These are phyloP conservation scores for Mesocricetus auratus DNA, from an alignment of 2,113 vertebrate species.

Conservation along the genomic window DNA sequence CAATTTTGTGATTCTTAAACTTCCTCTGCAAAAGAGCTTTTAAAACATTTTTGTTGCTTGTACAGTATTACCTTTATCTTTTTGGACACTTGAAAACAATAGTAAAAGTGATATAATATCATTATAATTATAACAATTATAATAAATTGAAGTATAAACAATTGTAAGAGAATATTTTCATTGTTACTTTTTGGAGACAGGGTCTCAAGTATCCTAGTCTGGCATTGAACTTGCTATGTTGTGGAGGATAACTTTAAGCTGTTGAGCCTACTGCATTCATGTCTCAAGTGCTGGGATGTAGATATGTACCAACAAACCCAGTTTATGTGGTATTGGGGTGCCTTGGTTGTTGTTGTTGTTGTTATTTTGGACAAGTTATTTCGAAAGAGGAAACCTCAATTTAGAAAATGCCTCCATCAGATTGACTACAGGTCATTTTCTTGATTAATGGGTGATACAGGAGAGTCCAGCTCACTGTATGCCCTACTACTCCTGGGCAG, in stretches of 20 bases:
- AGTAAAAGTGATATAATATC: neutral
- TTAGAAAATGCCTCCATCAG: neutral
- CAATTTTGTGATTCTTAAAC: slow-evolving; percentile 71
- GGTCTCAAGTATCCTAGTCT: neutral
- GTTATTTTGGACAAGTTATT: neutral
- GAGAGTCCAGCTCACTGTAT: neutral
- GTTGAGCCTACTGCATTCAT: neutral
- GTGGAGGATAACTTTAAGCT: neutral
- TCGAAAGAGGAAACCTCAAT: neutral
- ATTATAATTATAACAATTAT: too few species aligned
- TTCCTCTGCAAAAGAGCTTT: slow-evolving; percentile 61
- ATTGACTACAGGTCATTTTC: neutral
- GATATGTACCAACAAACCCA: neutral
- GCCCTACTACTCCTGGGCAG: neutral
- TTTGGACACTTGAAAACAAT: slow-evolving; percentile 29
- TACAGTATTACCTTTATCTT: neutral
- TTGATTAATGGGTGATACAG: neutral
- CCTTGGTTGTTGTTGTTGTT: neutral
- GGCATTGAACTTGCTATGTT: neutral
- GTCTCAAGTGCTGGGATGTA: neutral
- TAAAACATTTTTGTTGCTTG: neutral
- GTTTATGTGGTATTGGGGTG: neutral
- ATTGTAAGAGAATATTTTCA: neutral
- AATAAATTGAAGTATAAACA: slow-evolving; percentile 25
- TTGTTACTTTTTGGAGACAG: neutral